Evolutionary conservation across 2,888 invertebrate genomes (phyloP), one percentile per base, ranked within the genome.

Genomic region (Agapostemon virescens): DNA sequence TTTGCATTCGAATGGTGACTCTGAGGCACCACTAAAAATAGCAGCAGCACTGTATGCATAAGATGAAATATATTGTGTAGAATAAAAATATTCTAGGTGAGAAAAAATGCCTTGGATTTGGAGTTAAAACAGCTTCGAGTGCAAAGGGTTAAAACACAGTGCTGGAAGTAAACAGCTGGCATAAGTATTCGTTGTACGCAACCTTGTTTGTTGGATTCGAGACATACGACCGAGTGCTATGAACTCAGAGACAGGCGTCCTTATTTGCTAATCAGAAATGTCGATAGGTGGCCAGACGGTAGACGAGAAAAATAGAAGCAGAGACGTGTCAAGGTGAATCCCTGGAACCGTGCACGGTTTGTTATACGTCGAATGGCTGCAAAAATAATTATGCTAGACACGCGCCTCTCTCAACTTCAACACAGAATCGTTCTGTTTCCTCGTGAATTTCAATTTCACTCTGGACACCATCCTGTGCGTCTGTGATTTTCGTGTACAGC

Each of bases 311-410:
- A 77, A 84, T 84, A 81, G 69, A 55, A 36, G 38, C 36, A 26
- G 20, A 66, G 69, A 75, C 68, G 26, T 7, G 38, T 58, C 45
- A 40, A 74, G 61, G 38, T 33, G 58, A n/a, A n/a, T 74, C 30
- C 33, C 52, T 52, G 74, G 52, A 36, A 42, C 74, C 11, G 71
- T 36, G n/a, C 20, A 17, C 17, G n/a, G 23, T 15, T 66, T n/a
- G 45, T 17, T 20, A 30, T 20, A 58, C 30, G 55, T 61, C 7
- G 68, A 74, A 68, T 42, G 78, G 61, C 36, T 63, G 55, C 38
- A 67, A 76, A 73, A 83, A 83, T 77, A 69, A 33, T 70, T 33
- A 82, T 82, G 55, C 82, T 42, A 23, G 49, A 69, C 82, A 82
- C 82, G 74, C 67, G 36, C 49, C 58, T 74, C 66, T 74, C 76